A percentile compares a stretch with the other conserved stretches of the same genome.
phyloP scores from a whole-genome alignment of 2,113 vertebrate species.

The Zosterops lateralis region DNA sequence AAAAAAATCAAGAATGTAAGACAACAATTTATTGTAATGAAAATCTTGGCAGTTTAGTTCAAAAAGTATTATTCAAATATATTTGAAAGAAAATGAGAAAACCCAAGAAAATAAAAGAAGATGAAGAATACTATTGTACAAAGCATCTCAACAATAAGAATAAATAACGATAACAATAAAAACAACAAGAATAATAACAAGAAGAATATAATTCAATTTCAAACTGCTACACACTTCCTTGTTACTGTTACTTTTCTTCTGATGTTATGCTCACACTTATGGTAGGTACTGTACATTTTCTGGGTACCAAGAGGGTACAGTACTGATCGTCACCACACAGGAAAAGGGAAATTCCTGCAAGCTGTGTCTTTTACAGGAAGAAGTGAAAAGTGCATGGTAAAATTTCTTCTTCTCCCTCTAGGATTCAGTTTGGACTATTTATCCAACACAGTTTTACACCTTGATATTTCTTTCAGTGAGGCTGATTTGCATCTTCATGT shows the following conservation, averaged over 20 bases:
- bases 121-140: too few species aligned
- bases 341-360: background rate
- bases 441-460: background rate
- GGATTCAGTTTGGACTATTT: background rate
- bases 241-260: background rate
- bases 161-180: background rate
- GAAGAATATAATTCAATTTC: background rate
- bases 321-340: accelerated
- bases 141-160: background rate
- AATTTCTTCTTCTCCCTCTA: background rate
- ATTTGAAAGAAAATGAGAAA: background rate
- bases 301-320: background rate
- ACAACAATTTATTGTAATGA: background rate
- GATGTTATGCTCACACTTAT: background rate
- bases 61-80: background rate
- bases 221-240: background rate
- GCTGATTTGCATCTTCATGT: background rate
- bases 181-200: background rate
- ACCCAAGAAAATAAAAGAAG: accelerated
- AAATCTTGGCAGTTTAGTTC: background rate
- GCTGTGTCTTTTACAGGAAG: background rate
- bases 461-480: background rate
- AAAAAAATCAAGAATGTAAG: background rate
- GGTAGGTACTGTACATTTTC: accelerated
- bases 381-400: background rate